phyloP scores from a whole-genome alignment of 2,888 invertebrate species.

The Lithodes maja region DNA sequence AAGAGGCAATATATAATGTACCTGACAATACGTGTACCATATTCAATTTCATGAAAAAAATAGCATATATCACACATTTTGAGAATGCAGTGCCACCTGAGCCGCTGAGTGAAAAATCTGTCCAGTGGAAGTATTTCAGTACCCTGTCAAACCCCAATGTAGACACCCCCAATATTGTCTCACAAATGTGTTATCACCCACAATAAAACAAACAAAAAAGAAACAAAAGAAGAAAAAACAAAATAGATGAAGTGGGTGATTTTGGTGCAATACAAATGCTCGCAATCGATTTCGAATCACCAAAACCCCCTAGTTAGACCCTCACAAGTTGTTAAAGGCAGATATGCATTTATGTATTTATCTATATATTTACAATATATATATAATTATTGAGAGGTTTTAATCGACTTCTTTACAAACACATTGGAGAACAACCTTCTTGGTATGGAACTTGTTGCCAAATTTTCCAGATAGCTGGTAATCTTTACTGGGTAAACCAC shows the following conservation, averaged over 20 bases:
- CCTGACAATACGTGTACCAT: neutral
- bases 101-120: neutral
- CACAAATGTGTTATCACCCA: neutral
- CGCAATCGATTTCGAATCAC: neutral
- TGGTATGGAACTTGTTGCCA: neutral
- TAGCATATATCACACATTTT: neutral
- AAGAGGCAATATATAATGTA: neutral
- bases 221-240: neutral
- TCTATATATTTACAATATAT: neutral
- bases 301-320: neutral
- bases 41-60: neutral
- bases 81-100: neutral
- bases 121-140: neutral
- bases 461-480: neutral
- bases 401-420: neutral
- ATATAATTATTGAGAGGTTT: constrained; percentile 1
- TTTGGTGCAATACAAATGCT: neutral
- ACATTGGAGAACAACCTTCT: neutral
- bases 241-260: neutral
- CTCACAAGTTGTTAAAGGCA: neutral
- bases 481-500: no score
- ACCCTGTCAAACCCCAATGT: neutral
- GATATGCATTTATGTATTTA: neutral
- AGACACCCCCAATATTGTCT: neutral
- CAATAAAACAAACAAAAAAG: neutral